phyloP scores from a whole-genome alignment of 2,888 invertebrate genomes.

The Drosophila putrida region DNA sequence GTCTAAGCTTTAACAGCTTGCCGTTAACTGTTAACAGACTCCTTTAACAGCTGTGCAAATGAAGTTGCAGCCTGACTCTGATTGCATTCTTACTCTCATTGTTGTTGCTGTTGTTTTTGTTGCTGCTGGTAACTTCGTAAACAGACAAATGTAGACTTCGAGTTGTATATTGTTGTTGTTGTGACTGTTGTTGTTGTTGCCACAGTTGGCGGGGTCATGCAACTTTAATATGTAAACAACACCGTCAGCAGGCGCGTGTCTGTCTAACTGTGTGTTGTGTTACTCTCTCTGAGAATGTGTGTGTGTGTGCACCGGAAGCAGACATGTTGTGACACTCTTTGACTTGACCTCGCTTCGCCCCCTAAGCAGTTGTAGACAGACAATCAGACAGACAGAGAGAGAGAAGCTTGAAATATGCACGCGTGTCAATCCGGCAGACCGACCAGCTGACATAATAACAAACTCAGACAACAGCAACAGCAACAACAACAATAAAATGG shows the following conservation, averaged over 20 bases:
- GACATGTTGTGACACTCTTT: slow-evolving; percentile 82
- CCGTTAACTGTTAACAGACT: slow-evolving; percentile 34
- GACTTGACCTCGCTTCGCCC: slow-evolving; percentile 74
- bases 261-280: slow-evolving; percentile 57
- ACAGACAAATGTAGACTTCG: slow-evolving; percentile 30
- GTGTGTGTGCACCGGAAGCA: slow-evolving; percentile 76
- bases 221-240: slow-evolving; percentile 84
- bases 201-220: slow-evolving; percentile 80
- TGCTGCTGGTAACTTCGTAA: slow-evolving; percentile 43
- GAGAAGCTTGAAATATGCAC: slow-evolving; percentile 57
- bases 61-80: slow-evolving; percentile 31
- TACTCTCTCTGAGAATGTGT: slow-evolving; percentile 42
- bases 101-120: slow-evolving; percentile 20
- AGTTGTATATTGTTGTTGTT: slow-evolving; percentile 2
- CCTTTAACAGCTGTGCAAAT: slow-evolving; percentile 59
- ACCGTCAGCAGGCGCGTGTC: slow-evolving; percentile 68
- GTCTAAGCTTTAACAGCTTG: slow-evolving; percentile 15
- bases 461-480: slow-evolving; percentile 35
- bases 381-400: slow-evolving; percentile 34
- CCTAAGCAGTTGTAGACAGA: slow-evolving; percentile 38
- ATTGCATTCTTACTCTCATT: slow-evolving; percentile 23
- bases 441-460: slow-evolving; percentile 76
- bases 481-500: background rate
- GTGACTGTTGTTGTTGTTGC: slow-evolving; percentile 34
- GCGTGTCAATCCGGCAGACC: slow-evolving; percentile 76